phyloP scores from a whole-genome alignment of 2,797 vertebrate species.

The Monodelphis domestica region DNA sequence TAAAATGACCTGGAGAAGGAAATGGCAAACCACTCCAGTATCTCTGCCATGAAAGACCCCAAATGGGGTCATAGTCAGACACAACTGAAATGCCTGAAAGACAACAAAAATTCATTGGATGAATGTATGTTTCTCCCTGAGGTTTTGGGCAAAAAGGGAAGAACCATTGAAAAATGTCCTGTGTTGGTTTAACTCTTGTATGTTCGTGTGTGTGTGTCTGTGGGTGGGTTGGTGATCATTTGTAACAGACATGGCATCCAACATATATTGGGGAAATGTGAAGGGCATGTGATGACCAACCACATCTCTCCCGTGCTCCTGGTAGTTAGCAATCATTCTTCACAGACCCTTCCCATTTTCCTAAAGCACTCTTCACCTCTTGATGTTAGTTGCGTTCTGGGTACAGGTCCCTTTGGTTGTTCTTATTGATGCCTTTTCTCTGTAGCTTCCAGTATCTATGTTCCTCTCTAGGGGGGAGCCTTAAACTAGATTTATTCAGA shows the following conservation, averaged over 20 bases:
- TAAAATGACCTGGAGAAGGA: background rate
- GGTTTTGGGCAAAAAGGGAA: background rate
- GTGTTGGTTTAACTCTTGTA: background rate
- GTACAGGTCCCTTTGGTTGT: background rate
- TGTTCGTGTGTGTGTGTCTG: background rate
- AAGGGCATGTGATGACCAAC: background rate
- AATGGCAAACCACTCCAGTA: background rate
- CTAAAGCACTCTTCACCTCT: background rate
- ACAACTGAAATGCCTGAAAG: background rate
- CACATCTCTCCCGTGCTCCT: background rate
- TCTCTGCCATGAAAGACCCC: background rate
- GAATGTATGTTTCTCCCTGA: background rate
- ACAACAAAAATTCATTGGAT: background rate
- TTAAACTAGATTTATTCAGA: background rate
- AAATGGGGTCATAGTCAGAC: background rate
- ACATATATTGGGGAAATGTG: background rate
- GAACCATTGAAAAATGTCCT: background rate
- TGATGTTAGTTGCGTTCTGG: background rate
- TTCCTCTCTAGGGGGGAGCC: background rate
- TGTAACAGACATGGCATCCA: background rate
- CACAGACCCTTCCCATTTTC: background rate
- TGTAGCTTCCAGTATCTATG: background rate
- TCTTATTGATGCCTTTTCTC: background rate
- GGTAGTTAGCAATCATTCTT: background rate
- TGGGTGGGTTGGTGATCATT: background rate